Conservation (phyloP, 1,140 invertebrate genomes). For the Aplysia californica region DNA sequence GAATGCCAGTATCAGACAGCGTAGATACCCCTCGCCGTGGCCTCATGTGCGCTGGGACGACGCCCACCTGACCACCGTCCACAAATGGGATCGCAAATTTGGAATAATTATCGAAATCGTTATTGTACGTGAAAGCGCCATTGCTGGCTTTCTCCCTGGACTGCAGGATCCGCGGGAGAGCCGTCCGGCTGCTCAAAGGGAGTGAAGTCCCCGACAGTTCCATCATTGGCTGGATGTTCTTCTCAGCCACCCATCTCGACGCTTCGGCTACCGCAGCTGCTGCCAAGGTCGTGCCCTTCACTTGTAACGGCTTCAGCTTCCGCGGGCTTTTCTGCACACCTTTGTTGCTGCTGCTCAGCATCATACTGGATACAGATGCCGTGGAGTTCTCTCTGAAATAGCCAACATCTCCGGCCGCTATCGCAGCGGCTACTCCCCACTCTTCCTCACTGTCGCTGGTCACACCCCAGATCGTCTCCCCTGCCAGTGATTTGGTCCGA, state of each 20-base stretch:
- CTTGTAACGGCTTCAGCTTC: neutral
- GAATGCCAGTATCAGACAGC: constrained; percentile 14
- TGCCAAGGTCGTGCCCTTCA: neutral
- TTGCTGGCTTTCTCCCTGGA: too few relatives aligned
- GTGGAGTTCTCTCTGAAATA: neutral
- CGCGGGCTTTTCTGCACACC: neutral
- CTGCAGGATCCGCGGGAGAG: neutral
- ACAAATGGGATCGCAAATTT: neutral
- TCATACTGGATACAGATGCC: neutral
- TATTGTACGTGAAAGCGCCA: neutral
- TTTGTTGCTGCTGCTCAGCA: neutral
- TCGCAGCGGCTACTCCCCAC: neutral
- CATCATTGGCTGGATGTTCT: neutral
- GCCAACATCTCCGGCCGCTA: too few relatives aligned
- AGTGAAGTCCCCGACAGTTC: neutral
- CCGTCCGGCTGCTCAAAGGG: neutral
- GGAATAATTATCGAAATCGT: neutral
- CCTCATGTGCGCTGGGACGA: too few relatives aligned
- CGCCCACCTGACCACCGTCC: neutral
- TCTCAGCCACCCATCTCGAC: neutral
- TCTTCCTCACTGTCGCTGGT: neutral
- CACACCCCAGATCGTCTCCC: neutral
- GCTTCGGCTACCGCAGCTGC: neutral
- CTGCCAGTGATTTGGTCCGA: neutral
- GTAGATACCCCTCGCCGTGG: neutral